phyloP scores from a whole-genome alignment of 2,888 invertebrate genomes.

The Folsomia manolachei region DNA sequence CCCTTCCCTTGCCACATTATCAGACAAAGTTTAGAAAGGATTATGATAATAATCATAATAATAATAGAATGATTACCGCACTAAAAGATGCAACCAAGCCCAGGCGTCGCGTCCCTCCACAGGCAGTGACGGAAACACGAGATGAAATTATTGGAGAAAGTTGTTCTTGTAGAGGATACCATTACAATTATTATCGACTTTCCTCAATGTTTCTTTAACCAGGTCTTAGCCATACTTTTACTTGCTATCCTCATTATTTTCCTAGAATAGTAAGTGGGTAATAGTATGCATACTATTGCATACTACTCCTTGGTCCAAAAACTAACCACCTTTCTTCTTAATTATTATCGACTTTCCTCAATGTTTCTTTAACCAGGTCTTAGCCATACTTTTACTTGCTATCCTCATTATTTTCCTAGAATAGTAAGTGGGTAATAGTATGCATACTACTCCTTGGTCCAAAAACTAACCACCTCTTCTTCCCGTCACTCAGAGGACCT shows the following conservation, averaged over 20 bases:
- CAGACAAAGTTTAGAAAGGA: conserved; percentile 15
- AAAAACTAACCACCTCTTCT: not conserved
- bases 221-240: too few relatives aligned
- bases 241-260: too few relatives aligned
- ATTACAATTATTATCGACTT: not conserved
- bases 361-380: too few relatives aligned
- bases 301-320: not conserved
- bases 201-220: too few relatives aligned
- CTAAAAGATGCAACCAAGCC: conserved; percentile 8
- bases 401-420: too few relatives aligned
- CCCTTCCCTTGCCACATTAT: not conserved
- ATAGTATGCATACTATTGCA: not conserved
- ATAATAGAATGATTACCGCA: conserved; percentile 13
- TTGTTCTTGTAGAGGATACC: too few relatives aligned
- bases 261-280: not conserved
- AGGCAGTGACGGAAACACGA: conserved; percentile 7
- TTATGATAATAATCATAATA: conserved; percentile 22
- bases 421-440: not conserved
- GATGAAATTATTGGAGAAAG: conserved; percentile 3
- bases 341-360: not conserved
- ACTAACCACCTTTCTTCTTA: not conserved
- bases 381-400: too few relatives aligned
- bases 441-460: not conserved
- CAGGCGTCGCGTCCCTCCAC: too few relatives aligned
- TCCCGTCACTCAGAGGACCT: not conserved